Base-by-base conservation (phyloP, 2,113 vertebrate genomes). In the Capra hircus region DNA sequence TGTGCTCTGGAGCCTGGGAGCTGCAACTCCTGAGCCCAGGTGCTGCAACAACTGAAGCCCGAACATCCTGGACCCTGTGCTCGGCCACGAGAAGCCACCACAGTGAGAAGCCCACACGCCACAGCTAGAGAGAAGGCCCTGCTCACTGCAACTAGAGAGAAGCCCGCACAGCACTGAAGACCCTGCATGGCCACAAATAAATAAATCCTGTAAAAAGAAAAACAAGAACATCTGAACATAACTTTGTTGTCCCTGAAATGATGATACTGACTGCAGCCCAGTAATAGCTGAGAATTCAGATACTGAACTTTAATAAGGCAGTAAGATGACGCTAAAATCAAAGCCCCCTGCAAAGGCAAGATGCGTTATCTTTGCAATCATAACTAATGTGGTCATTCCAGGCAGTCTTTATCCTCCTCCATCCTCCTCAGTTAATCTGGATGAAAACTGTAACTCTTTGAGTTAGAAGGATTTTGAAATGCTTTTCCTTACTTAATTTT, bases 271-370 rank as follows among this genome's bases (percentile, higher is more conserved):
- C 23, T 21, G 23, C 83, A 71, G 23, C 25, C 84, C 3, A 23
- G 21, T 33, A 77, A 71, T 5, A 45, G 60, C 60, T 84, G 80
- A 52, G 71, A 91, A 92, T 80, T 45, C 90, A 50, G 85, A 95
- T 36, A 80, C 43, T 53, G 52, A 96, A 91, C 88, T 97, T 94
- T 89, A 87, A 87, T 82, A 71, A 92, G 19, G 86, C 16, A 16
- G 21, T 43, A 21, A 93, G 77, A 77, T 55, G 71, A 74, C 2
- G 14, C 27, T 67, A 7, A 71, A 48, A 53, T 25, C 88, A 52
- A 89, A 89, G 16, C 30, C 60, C 30, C 64, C 90, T 45, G 12
- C 50, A 67, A 33, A 88, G 64, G n/a, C n/a, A 90, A 89, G 81
- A 27, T 0, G 0, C 10, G 13, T 5, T 59, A 36, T 52, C 19